Conservation (phyloP, 1,140 invertebrate species). For the Neoseiulus cucumeris region DNA sequence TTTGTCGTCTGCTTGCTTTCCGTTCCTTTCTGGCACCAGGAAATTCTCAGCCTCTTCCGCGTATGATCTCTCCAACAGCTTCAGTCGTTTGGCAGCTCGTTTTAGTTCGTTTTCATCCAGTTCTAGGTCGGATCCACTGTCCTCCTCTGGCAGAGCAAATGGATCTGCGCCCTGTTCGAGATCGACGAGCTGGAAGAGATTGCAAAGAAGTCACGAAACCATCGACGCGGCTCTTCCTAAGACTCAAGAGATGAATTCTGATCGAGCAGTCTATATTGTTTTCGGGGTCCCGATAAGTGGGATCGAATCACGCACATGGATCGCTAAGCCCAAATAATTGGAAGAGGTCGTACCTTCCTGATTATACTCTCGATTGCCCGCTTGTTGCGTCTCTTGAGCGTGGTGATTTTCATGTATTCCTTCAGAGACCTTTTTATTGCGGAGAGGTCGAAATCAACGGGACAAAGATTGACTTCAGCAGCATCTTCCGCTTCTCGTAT, state of each 20-base stretch:
- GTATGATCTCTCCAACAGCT: not conserved
- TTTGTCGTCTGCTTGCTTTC: not conserved
- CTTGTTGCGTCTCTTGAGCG: not conserved
- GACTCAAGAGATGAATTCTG: no score
- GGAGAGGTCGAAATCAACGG: not conserved
- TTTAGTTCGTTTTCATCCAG: not conserved
- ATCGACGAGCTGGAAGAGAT: not conserved
- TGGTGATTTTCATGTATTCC: not conserved
- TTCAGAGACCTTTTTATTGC: not conserved
- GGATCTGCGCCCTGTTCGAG: not conserved
- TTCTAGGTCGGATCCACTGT: not conserved
- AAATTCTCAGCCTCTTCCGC: not conserved
- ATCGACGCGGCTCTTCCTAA: no score
- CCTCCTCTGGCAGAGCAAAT: not conserved
- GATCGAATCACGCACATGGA: no score
- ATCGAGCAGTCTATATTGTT: no score
- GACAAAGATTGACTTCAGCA: not conserved
- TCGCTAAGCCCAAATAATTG: no score
- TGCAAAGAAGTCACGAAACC: no score
- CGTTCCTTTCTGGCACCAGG: not conserved
- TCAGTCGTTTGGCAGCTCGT: not conserved
- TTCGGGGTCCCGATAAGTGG: no score
- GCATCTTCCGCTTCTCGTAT: no score
- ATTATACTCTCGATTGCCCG: not conserved
- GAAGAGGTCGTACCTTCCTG: not conserved